Percentiles rank a stretch among this genome's conserved stretches.
phyloP scores from a whole-genome alignment of 2,797 vertebrate genomes.

The Pseudochirops cupreus region DNA sequence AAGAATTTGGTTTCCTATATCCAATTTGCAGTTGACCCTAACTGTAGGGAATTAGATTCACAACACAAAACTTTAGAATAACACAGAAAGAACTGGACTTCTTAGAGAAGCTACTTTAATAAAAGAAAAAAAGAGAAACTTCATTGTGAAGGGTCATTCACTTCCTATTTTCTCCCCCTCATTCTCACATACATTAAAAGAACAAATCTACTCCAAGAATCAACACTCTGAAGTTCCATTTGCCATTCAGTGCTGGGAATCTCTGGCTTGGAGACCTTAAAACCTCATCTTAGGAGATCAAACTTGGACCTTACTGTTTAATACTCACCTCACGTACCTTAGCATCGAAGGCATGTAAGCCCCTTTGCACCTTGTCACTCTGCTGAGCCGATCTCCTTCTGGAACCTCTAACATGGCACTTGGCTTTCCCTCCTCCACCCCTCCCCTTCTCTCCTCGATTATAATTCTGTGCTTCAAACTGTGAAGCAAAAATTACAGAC shows the following conservation, averaged over 20 bases:
- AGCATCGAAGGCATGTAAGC: constrained; percentile 63
- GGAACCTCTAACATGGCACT: constrained; percentile 76
- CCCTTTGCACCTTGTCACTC: constrained; percentile 76
- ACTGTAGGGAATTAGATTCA: not conserved
- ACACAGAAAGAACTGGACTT: not conserved
- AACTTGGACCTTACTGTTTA: constrained; percentile 63
- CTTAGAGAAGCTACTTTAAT: constrained; percentile 73
- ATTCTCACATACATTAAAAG: constrained; percentile 60
- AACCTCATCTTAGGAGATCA: constrained; percentile 60
- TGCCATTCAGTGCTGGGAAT: constrained; percentile 48
- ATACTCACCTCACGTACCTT: constrained; percentile 57
- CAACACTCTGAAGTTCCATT: constrained; percentile 49
- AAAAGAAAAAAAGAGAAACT: constrained; percentile 69
- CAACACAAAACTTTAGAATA: not conserved
- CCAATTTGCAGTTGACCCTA: not conserved
- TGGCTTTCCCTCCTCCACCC: constrained; percentile 63
- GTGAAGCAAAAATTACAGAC: constrained; percentile 86
- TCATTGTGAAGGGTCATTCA: constrained; percentile 43
- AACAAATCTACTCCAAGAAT: constrained; percentile 71
- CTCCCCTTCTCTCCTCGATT: not conserved
- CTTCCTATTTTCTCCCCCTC: constrained; percentile 50
- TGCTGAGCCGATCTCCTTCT: constrained; percentile 77
- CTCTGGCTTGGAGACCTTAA: constrained; percentile 57
- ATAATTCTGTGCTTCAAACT: constrained; percentile 84
- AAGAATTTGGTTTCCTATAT: constrained; percentile 20